These are phyloP conservation scores for Drosophila trichaetosa DNA, from an alignment of 2,888 invertebrate genomes.

Conservation along the genomic window DNA sequence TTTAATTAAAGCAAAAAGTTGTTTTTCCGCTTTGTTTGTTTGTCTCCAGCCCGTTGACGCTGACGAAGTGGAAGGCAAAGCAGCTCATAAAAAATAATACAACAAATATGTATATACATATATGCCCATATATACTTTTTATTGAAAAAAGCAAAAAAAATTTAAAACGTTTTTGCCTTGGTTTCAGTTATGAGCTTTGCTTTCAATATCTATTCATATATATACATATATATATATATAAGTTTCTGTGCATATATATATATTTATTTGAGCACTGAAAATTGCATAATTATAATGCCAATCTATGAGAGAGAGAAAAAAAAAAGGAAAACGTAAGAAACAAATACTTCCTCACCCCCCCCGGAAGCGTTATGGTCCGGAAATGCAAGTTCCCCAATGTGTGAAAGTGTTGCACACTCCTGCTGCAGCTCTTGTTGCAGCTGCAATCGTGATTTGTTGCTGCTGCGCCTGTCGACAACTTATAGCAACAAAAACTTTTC, in stretches of 20 bases:
- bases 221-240: not conserved
- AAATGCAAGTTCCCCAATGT: constrained; percentile 55
- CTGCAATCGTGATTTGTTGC: constrained; percentile 52
- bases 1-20: constrained; percentile 68
- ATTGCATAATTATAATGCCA: constrained; percentile 55
- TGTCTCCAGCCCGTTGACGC: constrained; percentile 21
- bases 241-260: not conserved
- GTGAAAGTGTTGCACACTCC: constrained; percentile 65
- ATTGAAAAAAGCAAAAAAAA: constrained; percentile 19
- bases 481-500: constrained; percentile 59
- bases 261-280: constrained; percentile 8
- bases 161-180: constrained; percentile 39
- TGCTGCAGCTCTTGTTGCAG: constrained; percentile 38
- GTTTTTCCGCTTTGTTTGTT: constrained; percentile 69
- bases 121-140: constrained; percentile 14
- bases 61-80: constrained; percentile 53
- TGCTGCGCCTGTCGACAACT: constrained; percentile 38
- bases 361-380: constrained; percentile 55
- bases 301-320: not conserved
- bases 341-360: constrained; percentile 22
- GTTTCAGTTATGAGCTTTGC: constrained; percentile 25
- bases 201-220: not conserved
- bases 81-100: constrained; percentile 49
- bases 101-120: constrained; percentile 9
- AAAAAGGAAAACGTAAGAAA: not conserved